A percentile compares a stretch with the other conserved stretches of the same genome.
These are phyloP conservation scores for Bradypus variegatus DNA, from an alignment of 2,797 vertebrate species.

Conservation along the genomic window DNA sequence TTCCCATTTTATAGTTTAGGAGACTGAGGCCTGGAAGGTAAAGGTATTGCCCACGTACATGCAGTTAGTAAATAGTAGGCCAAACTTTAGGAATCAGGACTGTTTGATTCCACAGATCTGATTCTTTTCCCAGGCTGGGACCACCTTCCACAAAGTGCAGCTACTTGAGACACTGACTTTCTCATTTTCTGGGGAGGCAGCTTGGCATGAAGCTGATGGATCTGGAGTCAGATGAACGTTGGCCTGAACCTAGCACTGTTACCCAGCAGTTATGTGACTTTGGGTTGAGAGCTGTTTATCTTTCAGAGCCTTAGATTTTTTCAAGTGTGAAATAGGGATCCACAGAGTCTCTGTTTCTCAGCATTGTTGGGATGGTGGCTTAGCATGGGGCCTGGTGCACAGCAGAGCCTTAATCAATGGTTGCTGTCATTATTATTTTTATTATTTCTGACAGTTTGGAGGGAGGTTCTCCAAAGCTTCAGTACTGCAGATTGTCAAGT, in stretches of 20 bases:
- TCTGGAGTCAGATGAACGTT: neutral
- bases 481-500: neutral
- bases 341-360: too few species aligned
- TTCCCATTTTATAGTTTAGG: neutral
- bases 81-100: neutral
- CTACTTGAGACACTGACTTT: neutral
- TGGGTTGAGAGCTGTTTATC: neutral
- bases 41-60: rapidly evolving
- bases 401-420: neutral
- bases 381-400: neutral
- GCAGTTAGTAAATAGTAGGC: neutral
- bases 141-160: neutral
- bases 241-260: neutral
- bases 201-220: rapidly evolving
- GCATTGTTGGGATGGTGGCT: neutral
- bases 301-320: neutral
- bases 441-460: conserved; percentile 3
- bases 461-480: neutral
- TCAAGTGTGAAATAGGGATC: neutral
- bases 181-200: neutral
- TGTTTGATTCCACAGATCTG: neutral
- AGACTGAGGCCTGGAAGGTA: neutral
- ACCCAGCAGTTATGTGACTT: neutral
- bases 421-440: neutral
- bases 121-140: neutral